A percentile compares a stretch with the other conserved stretches of the same genome.
Evolutionary conservation across 2,113 vertebrate species (phyloP).

Genomic region (Mionectes macconnelli): DNA sequence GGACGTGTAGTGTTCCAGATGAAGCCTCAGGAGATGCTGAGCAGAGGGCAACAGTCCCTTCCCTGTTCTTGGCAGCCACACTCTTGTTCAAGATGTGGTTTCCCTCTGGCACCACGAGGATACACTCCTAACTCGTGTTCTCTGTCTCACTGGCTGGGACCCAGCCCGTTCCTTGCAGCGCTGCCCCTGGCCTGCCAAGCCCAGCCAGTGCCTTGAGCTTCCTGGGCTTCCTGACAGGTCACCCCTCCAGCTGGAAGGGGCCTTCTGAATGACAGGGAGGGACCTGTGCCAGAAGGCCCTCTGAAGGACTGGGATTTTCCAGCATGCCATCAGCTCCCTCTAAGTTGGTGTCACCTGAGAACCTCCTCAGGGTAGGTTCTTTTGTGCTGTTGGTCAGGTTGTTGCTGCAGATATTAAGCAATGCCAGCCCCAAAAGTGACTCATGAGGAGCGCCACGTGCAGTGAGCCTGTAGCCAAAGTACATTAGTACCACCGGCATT

Average conservation of each 20-base stretch:
- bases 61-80: not conserved
- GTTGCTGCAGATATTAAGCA: not conserved
- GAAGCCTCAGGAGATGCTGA: not conserved
- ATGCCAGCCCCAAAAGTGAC: not conserved
- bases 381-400: not conserved
- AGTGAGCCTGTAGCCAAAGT: not conserved
- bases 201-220: not conserved
- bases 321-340: not conserved
- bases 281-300: not conserved
- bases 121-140: fast-evolving
- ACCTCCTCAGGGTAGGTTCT: not conserved
- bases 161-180: not conserved
- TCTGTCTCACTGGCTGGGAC: not conserved
- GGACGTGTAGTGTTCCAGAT: fast-evolving
- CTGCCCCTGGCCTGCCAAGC: not conserved
- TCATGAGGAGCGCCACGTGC: not conserved
- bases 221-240: not conserved
- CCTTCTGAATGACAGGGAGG: not conserved
- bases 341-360: not conserved
- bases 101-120: not conserved
- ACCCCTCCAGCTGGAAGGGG: not conserved
- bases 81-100: not conserved
- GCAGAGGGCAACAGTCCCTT: not conserved
- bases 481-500: not conserved
- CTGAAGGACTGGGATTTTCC: not conserved